These are phyloP conservation scores for Solenopsis fugax DNA, from an alignment of 1,140 invertebrate species.

Conservation along the genomic window DNA sequence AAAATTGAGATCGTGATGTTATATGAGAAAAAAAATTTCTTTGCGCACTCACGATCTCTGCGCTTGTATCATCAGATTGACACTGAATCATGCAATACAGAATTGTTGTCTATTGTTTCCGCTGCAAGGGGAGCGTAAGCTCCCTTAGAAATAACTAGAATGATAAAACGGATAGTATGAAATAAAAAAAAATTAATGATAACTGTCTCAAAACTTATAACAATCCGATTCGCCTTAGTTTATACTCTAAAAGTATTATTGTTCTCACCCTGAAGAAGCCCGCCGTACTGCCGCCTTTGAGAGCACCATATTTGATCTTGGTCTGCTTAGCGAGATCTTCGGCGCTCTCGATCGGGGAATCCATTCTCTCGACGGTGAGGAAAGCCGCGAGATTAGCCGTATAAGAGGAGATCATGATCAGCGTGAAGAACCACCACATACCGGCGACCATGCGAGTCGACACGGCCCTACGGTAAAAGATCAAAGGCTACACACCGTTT, in stretches of 20 bases:
- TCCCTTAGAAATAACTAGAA: no score
- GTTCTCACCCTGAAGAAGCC: conserved; percentile 95
- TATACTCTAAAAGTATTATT: background rate
- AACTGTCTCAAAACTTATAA: no score
- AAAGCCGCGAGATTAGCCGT: conserved; percentile 99
- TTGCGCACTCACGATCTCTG: no score
- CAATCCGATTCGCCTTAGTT: no score
- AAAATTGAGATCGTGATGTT: no score
- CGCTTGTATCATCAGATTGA: no score
- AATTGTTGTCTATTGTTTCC: no score
- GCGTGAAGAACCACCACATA: conserved; percentile 99
- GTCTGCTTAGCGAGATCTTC: conserved; percentile 99
- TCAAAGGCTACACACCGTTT: conserved; percentile 66
- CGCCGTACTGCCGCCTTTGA: conserved; percentile 96
- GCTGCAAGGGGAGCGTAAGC: no score
- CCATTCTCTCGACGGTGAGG: conserved; percentile 98
- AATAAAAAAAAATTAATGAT: no score
- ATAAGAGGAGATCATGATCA: conserved; percentile 99
- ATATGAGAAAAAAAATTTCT: no score
- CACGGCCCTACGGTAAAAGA: conserved; percentile 89
- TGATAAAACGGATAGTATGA: no score
- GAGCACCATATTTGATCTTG: conserved; percentile 98
- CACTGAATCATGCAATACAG: no score
- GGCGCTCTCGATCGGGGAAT: conserved; percentile 97
- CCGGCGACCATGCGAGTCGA: conserved; percentile 96